A percentile compares a stretch with the other conserved stretches of the same genome.
Evolutionary conservation across 2,113 vertebrate genomes (phyloP).

Genomic region (Sardina pilchardus): DNA sequence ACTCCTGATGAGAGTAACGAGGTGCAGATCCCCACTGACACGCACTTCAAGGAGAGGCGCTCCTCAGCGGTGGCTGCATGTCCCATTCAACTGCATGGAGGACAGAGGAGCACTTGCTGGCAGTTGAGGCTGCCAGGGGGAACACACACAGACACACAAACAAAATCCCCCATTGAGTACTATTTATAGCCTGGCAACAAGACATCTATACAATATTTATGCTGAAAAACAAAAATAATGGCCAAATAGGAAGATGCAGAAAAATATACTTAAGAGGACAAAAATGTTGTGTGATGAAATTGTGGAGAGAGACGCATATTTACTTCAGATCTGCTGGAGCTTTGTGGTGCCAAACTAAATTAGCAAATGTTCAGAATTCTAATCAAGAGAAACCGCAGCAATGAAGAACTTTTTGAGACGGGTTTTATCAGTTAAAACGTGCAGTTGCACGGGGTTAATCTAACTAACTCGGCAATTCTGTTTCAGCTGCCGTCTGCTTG

Average conservation of each 20-base stretch:
- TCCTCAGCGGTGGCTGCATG: neutral
- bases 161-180: neutral
- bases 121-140: neutral
- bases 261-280: neutral
- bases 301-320: neutral
- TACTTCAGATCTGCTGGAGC: neutral
- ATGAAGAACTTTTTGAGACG: neutral
- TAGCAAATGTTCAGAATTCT: neutral
- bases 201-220: constrained; percentile 1
- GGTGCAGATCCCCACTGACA: constrained; percentile 43
- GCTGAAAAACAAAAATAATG: neutral
- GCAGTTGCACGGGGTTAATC: neutral
- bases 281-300: neutral
- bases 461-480: neutral
- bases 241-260: neutral
- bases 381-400: neutral
- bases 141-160: neutral
- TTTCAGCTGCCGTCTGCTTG: neutral
- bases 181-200: neutral
- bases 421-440: neutral
- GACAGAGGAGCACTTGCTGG: constrained; percentile 18
- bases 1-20: constrained; percentile 53
- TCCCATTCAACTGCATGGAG: neutral
- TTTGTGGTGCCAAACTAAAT: neutral
- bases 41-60: constrained; percentile 23